These are phyloP conservation scores for Calycopis cecrops DNA, from an alignment of 1,140 invertebrate genomes.

Conservation along the genomic window DNA sequence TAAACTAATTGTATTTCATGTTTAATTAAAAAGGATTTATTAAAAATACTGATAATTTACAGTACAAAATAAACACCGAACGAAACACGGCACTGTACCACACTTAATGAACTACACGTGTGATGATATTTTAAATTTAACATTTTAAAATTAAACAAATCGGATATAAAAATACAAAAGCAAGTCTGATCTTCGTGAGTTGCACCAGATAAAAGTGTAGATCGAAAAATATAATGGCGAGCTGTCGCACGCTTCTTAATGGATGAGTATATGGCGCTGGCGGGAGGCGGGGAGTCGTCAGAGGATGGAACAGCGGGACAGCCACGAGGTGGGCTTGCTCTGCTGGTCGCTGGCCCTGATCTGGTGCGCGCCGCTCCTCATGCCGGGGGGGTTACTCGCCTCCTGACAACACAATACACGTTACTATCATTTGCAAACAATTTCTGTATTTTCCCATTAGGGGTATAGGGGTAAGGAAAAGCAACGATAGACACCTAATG, in stretches of 20 bases:
- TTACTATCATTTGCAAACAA: too few species aligned
- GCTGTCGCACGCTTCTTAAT: constrained; percentile 32
- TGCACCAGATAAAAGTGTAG: constrained; percentile 61
- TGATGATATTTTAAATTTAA: constrained; percentile 14
- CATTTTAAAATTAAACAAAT: constrained; percentile 36
- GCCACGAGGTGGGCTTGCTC: constrained; percentile 84
- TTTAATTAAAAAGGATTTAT: constrained; percentile 1
- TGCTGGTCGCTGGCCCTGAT: constrained; percentile 82
- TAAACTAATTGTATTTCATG: neutral
- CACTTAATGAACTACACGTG: constrained; percentile 10
- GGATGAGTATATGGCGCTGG: constrained; percentile 27
- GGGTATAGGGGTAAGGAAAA: too few species aligned
- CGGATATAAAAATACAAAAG: constrained; percentile 74
- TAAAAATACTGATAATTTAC: constrained; percentile 15
- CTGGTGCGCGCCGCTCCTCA: constrained; percentile 80
- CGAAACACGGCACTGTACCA: constrained; percentile 3
- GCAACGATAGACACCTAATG: too few species aligned
- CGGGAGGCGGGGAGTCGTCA: constrained; percentile 74
- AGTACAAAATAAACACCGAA: constrained; percentile 13
- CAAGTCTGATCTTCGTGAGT: constrained; percentile 49
- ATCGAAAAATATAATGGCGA: constrained; percentile 68
- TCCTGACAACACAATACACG: constrained; percentile 73
- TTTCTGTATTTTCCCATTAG: too few species aligned
- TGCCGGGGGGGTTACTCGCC: constrained; percentile 85
- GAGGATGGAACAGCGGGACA: constrained; percentile 83